Conservation (phyloP, 2,113 vertebrate genomes). For the Acrocephalus kingi region DNA sequence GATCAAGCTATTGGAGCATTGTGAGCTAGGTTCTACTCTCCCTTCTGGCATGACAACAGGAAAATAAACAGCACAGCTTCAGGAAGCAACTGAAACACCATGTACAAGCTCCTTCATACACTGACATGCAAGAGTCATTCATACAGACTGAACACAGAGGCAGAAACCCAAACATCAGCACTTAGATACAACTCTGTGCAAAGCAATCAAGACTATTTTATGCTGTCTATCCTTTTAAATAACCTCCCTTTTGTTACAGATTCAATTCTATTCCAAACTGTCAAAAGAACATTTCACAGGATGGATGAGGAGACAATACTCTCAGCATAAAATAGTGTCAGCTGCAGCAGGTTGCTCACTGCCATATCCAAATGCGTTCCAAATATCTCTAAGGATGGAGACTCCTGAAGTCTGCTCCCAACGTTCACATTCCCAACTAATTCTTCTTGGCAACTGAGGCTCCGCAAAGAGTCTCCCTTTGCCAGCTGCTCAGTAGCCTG, state of each 20-base stretch:
- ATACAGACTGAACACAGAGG: neutral
- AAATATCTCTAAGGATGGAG: neutral
- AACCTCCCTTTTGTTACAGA: neutral
- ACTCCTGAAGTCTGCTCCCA: neutral
- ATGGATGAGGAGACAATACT: neutral
- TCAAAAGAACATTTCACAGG: neutral
- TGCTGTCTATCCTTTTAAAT: neutral
- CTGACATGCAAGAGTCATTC: neutral
- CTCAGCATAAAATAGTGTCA: neutral
- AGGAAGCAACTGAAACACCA: neutral
- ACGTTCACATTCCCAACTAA: neutral
- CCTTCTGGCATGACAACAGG: neutral
- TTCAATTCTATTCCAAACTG: neutral
- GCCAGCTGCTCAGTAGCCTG: neutral
- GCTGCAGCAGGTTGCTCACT: neutral
- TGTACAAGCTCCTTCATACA: neutral
- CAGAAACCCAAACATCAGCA: neutral
- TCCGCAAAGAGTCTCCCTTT: neutral
- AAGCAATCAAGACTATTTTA: neutral
- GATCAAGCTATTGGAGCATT: neutral
- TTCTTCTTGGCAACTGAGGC: neutral
- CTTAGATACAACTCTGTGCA: neutral
- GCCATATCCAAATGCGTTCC: neutral
- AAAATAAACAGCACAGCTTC: neutral
- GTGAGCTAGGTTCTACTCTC: neutral